These are phyloP conservation scores for Pseudochromis fuscus DNA, from an alignment of 2,797 vertebrate genomes.

Conservation along the genomic window DNA sequence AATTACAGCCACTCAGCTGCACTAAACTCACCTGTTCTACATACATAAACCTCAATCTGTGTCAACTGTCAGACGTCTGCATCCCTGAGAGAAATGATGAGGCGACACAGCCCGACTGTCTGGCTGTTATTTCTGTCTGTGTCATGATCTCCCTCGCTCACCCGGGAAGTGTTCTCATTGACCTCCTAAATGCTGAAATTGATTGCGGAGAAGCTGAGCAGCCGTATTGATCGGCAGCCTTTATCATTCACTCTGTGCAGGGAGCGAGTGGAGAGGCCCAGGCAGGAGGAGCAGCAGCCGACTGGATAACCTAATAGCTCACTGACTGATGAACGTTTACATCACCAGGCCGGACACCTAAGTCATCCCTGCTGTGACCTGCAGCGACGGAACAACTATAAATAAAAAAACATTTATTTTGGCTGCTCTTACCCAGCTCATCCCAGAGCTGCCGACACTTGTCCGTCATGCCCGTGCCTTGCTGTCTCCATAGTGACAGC, in stretches of 20 bases:
- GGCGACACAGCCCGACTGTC: constrained; percentile 30
- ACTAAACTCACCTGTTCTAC: constrained; percentile 4
- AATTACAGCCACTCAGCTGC: not conserved
- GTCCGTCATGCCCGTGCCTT: constrained; percentile 98
- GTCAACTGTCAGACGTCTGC: constrained; percentile 29
- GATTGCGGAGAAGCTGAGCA: constrained; percentile 81
- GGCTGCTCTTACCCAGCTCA: constrained; percentile 91
- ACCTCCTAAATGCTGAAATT: constrained; percentile 83
- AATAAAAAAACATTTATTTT: no score
- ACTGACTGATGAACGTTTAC: constrained; percentile 42
- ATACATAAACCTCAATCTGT: not conserved
- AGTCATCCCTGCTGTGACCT: no score
- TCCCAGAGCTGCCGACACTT: constrained; percentile 99
- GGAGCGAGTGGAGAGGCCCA: constrained; percentile 24
- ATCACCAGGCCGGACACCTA: no score
- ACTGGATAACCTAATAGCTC: constrained; percentile 48
- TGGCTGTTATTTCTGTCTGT: constrained; percentile 66
- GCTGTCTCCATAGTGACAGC: constrained; percentile 97
- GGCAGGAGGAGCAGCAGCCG: constrained; percentile 34
- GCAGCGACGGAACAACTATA: not conserved
- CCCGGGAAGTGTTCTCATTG: constrained; percentile 83
- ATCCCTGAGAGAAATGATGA: constrained; percentile 32
- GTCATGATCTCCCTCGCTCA: constrained; percentile 68
- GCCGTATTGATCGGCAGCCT: constrained; percentile 80
- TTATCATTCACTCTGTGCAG: constrained; percentile 64